Conservation (phyloP, 2,797 vertebrate species). For the Anguilla anguilla region DNA sequence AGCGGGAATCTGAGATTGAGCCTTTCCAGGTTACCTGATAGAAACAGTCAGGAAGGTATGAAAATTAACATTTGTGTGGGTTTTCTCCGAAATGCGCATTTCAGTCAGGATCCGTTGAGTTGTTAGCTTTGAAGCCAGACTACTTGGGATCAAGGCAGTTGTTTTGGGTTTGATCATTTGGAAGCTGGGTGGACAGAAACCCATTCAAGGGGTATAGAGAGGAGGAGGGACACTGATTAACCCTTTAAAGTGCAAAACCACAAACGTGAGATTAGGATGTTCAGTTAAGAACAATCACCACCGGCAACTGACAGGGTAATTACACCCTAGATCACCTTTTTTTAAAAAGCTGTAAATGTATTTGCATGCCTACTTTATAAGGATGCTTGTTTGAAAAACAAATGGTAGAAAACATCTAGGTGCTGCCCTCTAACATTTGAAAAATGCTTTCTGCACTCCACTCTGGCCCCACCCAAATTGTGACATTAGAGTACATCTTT, state of each 20-base stretch:
- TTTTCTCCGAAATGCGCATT: neutral
- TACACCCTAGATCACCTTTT: too few species aligned
- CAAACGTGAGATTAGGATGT: neutral
- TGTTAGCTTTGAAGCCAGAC: neutral
- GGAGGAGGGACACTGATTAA: neutral
- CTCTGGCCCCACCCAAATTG: too few species aligned
- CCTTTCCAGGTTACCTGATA: neutral
- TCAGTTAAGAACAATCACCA: too few species aligned
- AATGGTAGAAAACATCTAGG: too few species aligned
- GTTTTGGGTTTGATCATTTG: neutral
- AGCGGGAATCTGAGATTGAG: neutral
- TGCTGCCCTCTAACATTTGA: too few species aligned
- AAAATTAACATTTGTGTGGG: neutral
- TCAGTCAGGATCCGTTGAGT: neutral
- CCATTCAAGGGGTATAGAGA: neutral
- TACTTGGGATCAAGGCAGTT: neutral
- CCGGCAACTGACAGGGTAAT: too few species aligned
- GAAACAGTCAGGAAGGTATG: neutral
- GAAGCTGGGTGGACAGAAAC: neutral
- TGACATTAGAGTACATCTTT: too few species aligned
- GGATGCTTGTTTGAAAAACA: too few species aligned
- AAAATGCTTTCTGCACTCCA: too few species aligned
- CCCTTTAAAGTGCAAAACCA: too few species aligned
- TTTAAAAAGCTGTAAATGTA: too few species aligned
- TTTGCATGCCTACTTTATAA: too few species aligned